A percentile compares a stretch with the other conserved stretches of the same genome.
Evolutionary conservation across 2,888 invertebrate species (phyloP).

Genomic region (Drosophila melanosoma): DNA sequence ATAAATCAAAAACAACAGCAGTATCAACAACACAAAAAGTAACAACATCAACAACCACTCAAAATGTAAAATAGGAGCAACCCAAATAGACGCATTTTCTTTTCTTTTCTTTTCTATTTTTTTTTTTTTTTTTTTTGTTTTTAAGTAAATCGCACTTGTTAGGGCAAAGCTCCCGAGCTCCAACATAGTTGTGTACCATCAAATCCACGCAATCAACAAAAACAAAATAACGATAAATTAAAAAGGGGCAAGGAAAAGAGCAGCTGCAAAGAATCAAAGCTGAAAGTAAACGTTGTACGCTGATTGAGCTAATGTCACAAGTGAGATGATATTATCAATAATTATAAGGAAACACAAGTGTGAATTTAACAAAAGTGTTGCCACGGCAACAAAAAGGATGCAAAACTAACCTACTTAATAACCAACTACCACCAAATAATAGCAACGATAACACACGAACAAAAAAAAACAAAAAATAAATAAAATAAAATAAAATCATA

Average conservation of each 20-base stretch:
- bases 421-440: constrained; percentile 8
- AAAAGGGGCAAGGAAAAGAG: neutral
- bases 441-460: neutral
- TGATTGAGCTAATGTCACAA: constrained; percentile 25
- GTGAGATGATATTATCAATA: neutral
- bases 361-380: neutral
- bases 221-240: constrained; percentile 2
- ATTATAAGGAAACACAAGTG: neutral
- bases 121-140: neutral
- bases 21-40: constrained; percentile 1
- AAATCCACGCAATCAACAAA: constrained; percentile 30
- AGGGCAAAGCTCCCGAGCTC: constrained; percentile 12
- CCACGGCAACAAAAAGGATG: constrained; percentile 17
- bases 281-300: constrained; percentile 18
- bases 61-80: constrained; percentile 48
- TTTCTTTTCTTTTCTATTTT: neutral
- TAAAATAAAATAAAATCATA: too few species aligned
- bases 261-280: constrained; percentile 15
- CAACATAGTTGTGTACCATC: constrained; percentile 46
- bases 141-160: constrained; percentile 20
- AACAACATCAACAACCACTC: constrained; percentile 28
- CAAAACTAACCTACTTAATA: constrained; percentile 19
- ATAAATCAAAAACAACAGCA: constrained; percentile 57
- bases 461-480: neutral
- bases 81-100: constrained; percentile 44